These are phyloP conservation scores for Dissostichus mawsoni DNA, from an alignment of 2,113 vertebrate species.

Conservation along the genomic window DNA sequence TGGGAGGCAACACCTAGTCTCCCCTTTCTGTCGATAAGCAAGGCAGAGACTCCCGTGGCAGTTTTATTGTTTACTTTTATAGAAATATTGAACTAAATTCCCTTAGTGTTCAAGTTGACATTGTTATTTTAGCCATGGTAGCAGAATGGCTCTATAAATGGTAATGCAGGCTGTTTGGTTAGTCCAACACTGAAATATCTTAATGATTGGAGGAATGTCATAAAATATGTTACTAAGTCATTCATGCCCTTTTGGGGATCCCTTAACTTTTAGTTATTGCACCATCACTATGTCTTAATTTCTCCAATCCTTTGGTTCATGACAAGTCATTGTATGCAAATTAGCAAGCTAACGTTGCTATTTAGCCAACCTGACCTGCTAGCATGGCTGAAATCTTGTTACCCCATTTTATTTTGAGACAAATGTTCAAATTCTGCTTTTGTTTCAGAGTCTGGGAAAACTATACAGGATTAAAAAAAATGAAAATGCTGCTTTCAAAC, in stretches of 20 bases:
- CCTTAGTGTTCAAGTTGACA: not conserved
- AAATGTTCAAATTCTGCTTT: not conserved
- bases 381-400: too few relatives aligned
- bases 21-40: not conserved
- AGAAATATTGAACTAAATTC: not conserved
- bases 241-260: not conserved
- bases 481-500: constrained; percentile 30
- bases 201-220: not conserved
- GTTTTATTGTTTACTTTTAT: not conserved
- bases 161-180: not conserved
- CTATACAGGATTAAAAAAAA: not conserved
- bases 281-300: too few relatives aligned
- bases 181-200: not conserved
- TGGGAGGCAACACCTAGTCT: constrained; percentile 47
- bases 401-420: not conserved
- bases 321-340: too few relatives aligned
- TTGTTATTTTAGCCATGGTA: not conserved
- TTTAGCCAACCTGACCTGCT: too few relatives aligned
- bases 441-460: not conserved
- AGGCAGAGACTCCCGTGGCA: not conserved
- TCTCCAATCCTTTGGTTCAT: too few relatives aligned
- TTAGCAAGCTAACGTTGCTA: too few relatives aligned
- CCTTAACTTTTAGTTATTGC: not conserved
- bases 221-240: not conserved
- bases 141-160: not conserved